phyloP scores from a whole-genome alignment of 2,888 invertebrate genomes.

The Gonocerus acuteangulatus region DNA sequence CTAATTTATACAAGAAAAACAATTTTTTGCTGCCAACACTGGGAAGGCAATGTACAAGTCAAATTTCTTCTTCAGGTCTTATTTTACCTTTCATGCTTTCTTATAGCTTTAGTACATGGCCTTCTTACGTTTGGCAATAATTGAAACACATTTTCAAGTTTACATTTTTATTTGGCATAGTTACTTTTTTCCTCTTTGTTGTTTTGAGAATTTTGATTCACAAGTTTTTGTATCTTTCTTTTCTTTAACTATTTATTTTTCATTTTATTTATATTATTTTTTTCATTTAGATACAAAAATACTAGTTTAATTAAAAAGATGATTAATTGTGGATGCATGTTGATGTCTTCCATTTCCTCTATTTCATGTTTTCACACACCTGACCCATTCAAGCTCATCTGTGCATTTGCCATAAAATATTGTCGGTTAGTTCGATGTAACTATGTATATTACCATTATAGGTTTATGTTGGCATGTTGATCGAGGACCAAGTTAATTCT shows the following conservation, averaged over 20 bases:
- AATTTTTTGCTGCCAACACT: too few species aligned
- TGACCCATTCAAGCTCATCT: conserved; percentile 7
- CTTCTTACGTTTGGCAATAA: too few species aligned
- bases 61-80: too few species aligned
- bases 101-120: too few species aligned
- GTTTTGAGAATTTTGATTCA: neutral
- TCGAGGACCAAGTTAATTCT: conserved; percentile 29
- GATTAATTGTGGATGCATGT: conserved; percentile 24
- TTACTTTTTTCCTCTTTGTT: neutral
- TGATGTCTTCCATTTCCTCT: conserved; percentile 27
- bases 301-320: too few species aligned
- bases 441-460: conserved; percentile 1
- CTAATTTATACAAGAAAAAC: too few species aligned
- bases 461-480: conserved; percentile 23
- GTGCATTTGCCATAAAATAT: conserved; percentile 12
- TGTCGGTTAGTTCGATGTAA: neutral
- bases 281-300: too few species aligned
- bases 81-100: too few species aligned
- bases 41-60: too few species aligned
- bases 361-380: neutral
- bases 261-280: too few species aligned
- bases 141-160: neutral
- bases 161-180: neutral
- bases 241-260: too few species aligned
- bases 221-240: too few species aligned